Conservation (phyloP, 2,113 vertebrate genomes). For the Zosterops hypoxanthus region DNA sequence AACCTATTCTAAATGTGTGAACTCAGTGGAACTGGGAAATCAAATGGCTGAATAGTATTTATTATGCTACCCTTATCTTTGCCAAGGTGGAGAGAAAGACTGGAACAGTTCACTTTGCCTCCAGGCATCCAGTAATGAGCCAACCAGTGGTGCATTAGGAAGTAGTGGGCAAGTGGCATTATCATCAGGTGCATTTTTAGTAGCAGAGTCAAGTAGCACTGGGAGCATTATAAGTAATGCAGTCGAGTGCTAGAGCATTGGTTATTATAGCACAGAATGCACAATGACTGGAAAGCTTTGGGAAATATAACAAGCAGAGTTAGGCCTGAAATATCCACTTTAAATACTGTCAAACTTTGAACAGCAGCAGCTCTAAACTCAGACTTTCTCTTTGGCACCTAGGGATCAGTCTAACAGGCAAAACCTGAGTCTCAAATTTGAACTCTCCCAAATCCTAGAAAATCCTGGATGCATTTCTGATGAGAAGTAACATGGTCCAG, state of each 20-base stretch:
- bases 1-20: conserved; percentile 20
- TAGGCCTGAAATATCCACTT: conserved; percentile 39
- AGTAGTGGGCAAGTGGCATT: conserved; percentile 62
- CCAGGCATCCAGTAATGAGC: conserved; percentile 69
- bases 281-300: conserved; percentile 35
- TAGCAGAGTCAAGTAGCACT: conserved; percentile 60
- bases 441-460: conserved; percentile 24
- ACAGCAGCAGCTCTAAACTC: conserved; percentile 44
- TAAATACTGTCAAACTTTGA: conserved; percentile 56
- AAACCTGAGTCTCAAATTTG: neutral
- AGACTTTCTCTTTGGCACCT: conserved; percentile 9
- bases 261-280: conserved; percentile 56
- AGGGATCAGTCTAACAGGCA: neutral
- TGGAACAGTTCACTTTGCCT: conserved; percentile 65
- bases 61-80: conserved; percentile 57
- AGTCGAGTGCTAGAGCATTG: conserved; percentile 28
- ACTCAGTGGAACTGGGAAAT: conserved; percentile 50
- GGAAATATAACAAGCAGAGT: conserved; percentile 60
- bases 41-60: conserved; percentile 37
- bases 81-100: conserved; percentile 26
- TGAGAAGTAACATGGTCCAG: conserved; percentile 24
- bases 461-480: conserved; percentile 41
- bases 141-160: conserved; percentile 60
- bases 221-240: conserved; percentile 55
- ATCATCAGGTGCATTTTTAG: conserved; percentile 67